A percentile compares a stretch with the other conserved stretches of the same genome.
Evolutionary conservation across 2,113 vertebrate genomes (phyloP).

Genomic region (Actinemys pallida): DNA sequence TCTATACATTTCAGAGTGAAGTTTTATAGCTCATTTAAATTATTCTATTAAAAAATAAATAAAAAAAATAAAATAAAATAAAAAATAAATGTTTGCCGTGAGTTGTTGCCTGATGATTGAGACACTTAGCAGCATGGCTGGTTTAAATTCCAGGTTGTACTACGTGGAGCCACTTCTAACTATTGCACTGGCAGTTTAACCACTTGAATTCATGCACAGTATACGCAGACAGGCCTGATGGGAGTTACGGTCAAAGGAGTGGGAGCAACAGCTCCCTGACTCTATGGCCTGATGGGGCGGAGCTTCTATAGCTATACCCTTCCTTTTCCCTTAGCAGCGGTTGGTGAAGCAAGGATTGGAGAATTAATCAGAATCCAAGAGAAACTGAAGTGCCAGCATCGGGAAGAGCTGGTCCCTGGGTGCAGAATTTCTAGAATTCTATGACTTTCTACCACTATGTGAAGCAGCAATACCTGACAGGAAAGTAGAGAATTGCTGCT

Average conservation of each 20-base stretch:
- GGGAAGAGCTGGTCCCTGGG: neutral
- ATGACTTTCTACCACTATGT: neutral
- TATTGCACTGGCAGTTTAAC: neutral
- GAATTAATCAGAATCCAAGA: neutral
- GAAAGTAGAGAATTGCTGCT: neutral
- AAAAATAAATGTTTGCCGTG: neutral
- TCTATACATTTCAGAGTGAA: conserved; percentile 13
- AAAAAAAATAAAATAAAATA: no score
- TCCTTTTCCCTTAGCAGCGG: accelerated
- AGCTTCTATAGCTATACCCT: neutral
- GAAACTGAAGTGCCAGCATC: neutral
- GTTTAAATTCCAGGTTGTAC: neutral
- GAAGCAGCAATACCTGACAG: neutral
- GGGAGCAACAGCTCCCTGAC: neutral
- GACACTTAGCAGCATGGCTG: neutral
- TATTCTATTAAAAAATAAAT: neutral
- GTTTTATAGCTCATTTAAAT: neutral
- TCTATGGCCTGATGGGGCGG: neutral
- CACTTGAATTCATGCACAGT: accelerated
- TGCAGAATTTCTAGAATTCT: neutral
- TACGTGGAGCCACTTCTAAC: neutral
- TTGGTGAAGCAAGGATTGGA: accelerated
- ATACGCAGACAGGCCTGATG: neutral
- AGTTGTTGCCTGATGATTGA: neutral
- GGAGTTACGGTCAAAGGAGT: neutral